Conservation (phyloP, 1,140 invertebrate species). For the Neocloeon triangulifer region DNA sequence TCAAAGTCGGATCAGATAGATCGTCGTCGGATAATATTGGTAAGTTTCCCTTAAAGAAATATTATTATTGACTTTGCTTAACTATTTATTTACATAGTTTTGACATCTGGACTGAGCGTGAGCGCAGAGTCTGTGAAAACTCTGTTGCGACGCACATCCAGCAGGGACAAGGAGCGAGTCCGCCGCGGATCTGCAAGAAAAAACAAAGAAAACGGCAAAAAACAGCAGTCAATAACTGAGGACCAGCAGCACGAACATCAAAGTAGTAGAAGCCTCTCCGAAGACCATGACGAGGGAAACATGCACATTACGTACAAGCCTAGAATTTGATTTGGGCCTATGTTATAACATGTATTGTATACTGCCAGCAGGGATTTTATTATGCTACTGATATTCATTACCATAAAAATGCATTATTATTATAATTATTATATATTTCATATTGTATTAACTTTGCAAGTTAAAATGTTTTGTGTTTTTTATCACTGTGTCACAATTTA, state of each 20-base stretch:
- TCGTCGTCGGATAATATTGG: conserved; percentile 23
- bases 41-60: conserved; percentile 10
- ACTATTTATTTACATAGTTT: background rate
- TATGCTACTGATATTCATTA: too few species aligned
- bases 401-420: too few species aligned
- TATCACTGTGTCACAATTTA: too few species aligned
- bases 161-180: conserved; percentile 36
- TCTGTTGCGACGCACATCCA: conserved; percentile 33
- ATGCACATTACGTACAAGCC: too few species aligned
- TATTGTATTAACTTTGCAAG: too few species aligned
- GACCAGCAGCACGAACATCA: too few species aligned
- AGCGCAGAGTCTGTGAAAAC: conserved; percentile 44
- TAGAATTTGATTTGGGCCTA: too few species aligned
- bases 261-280: too few species aligned
- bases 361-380: too few species aligned
- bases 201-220: conserved; percentile 37
- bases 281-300: conserved; percentile 1
- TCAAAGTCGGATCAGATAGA: conserved; percentile 18
- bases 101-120: conserved; percentile 29
- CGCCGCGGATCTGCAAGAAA: conserved; percentile 36
- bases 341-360: too few species aligned
- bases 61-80: background rate
- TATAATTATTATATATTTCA: too few species aligned
- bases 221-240: conserved; percentile 1
- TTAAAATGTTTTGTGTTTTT: too few species aligned